Percentiles rank a stretch among this genome's conserved stretches.
These are phyloP conservation scores for Pedetes capensis DNA, from an alignment of 2,113 vertebrate species.

Conservation along the genomic window DNA sequence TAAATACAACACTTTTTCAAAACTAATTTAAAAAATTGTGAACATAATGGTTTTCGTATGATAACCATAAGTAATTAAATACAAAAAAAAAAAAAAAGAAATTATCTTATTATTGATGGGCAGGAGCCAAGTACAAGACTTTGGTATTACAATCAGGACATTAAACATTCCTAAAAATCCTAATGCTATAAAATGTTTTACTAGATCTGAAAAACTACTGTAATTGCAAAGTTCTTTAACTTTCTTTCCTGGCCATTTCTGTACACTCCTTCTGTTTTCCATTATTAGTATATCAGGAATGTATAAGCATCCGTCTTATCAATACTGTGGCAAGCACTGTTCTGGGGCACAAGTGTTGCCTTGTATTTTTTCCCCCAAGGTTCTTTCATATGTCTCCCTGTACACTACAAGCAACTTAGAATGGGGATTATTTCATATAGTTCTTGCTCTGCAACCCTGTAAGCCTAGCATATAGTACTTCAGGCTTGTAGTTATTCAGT, in stretches of 20 bases:
- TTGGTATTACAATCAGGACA: not conserved
- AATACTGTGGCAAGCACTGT: not conserved
- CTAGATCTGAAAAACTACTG: not conserved
- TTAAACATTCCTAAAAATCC: not conserved
- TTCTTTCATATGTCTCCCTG: not conserved
- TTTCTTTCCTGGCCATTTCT: not conserved
- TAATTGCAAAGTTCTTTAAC: not conserved
- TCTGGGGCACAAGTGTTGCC: not conserved
- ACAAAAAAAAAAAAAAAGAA: conserved; percentile 30
- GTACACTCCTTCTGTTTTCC: not conserved
- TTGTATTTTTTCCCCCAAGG: too few relatives aligned
- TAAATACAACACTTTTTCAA: conserved; percentile 43
- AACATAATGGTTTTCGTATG: not conserved
- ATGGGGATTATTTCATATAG: not conserved
- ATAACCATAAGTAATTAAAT: not conserved
- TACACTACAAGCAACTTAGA: not conserved
- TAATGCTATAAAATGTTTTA: not conserved
- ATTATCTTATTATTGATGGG: not conserved
- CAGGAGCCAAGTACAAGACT: not conserved
- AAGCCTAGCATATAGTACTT: not conserved
- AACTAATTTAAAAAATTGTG: conserved; percentile 15
- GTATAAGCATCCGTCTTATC: not conserved
- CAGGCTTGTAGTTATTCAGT: rapidly evolving
- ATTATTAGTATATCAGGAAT: not conserved
- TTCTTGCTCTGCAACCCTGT: not conserved